Evolutionary conservation across 2,113 vertebrate species (phyloP), one percentile per base, ranked within the genome.

Genomic region (Synchiropus splendidus): DNA sequence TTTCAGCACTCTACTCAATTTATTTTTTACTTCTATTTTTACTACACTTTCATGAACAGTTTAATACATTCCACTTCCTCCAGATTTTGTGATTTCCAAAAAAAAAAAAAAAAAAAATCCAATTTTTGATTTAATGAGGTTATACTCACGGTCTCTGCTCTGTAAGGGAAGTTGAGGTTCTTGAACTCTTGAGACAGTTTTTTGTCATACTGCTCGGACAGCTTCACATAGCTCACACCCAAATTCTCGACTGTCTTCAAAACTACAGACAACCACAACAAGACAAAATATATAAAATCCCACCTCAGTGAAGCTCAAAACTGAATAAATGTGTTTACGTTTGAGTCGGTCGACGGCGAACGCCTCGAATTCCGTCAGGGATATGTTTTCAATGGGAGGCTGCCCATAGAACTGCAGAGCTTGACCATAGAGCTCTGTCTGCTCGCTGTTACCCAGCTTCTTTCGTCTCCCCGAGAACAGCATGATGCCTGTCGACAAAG

Each of bases 231-330:
- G 71, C 87, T 92, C 55, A 98, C 87, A 10, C 94, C 92, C 30
- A 94, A 69, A 72, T 84, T 94, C 70, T 99, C 95, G 49, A 93
- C 48, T 1, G 80, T 56, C 83, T 99, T 99, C 54, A 99, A 81
- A 56, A 99, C 95, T 99, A 45, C 8, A 45, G 41, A 11, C 42
- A n/a, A n/a, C n/a, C n/a, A 12, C 9, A 68, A 13, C 1, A 50
- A 48, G 16, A 38, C 42, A 1, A 43, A 4, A 50, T 10, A 9
- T 35, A 36, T 10, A 40, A 12, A 2, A 46, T 0, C 10, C 13
- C n/a, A 10, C 30, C 16, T 13, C 3, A 36, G 16, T 47, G 12
- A 42, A 18, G n/a, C 17, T 11, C 12, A 6, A 27, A 11, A 4
- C 12, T 36, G 5, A 16, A 9, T 12, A 31, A 10, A 18, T 14